Conservation (phyloP, 2,888 invertebrate species). For the Amphipyra tragopoginis region DNA sequence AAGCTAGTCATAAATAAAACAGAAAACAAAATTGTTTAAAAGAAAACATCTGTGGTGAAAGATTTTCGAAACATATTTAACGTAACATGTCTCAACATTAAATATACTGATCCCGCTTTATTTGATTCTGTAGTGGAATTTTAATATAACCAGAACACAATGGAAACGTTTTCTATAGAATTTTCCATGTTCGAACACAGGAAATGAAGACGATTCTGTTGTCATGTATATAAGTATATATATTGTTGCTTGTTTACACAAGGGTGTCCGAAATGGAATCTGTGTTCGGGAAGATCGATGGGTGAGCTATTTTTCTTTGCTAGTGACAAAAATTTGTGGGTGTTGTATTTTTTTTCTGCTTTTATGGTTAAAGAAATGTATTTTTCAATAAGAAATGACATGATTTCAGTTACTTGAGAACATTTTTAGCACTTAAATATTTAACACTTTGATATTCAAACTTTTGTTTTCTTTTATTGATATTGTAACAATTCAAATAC, state of each 20-base stretch:
- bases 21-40: too few species aligned
- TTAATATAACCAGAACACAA: slow-evolving; percentile 29
- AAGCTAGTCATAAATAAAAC: too few species aligned
- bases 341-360: background rate
- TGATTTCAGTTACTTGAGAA: too few species aligned
- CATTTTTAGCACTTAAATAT: too few species aligned
- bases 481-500: too few species aligned
- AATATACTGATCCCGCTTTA: slow-evolving; percentile 13
- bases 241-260: background rate
- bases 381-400: too few species aligned
- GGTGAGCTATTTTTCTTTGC: background rate
- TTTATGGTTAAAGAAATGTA: too few species aligned
- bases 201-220: slow-evolving; percentile 51
- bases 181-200: slow-evolving; percentile 32
- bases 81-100: slow-evolving; percentile 3
- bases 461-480: too few species aligned
- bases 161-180: slow-evolving; percentile 26
- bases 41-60: too few species aligned
- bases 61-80: background rate
- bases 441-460: too few species aligned
- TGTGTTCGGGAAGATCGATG: background rate
- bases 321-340: background rate
- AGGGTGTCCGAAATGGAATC: background rate
- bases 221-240: slow-evolving; percentile 29
- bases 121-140: slow-evolving; percentile 22